Conservation (phyloP, 1,140 invertebrate genomes). For the Acromyrmex heyeri region DNA sequence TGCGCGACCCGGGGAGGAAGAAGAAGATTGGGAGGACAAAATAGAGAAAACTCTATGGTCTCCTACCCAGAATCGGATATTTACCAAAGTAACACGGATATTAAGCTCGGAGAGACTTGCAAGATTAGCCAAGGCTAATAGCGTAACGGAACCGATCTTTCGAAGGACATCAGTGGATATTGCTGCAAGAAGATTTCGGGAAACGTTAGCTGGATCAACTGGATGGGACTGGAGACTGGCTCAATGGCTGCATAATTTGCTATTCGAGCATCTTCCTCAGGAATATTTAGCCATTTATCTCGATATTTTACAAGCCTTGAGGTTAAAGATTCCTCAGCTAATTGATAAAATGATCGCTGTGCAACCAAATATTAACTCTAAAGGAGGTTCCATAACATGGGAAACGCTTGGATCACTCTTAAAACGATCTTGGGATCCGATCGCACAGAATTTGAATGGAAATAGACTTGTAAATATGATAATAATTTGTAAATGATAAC, state of each 20-base stretch:
- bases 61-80: conserved; percentile 89
- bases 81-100: conserved; percentile 89
- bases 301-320: conserved; percentile 93
- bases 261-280: conserved; percentile 91
- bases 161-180: conserved; percentile 91
- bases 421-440: conserved; percentile 93
- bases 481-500: conserved; percentile 25
- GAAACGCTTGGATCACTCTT: conserved; percentile 90
- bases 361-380: conserved; percentile 84
- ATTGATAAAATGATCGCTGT: conserved; percentile 91
- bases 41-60: conserved; percentile 90
- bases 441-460: conserved; percentile 86
- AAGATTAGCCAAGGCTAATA: conserved; percentile 88
- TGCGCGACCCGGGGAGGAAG: conserved; percentile 89
- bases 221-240: conserved; percentile 91
- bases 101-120: conserved; percentile 91
- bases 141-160: conserved; percentile 89
- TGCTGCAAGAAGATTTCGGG: conserved; percentile 90
- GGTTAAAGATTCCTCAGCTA: conserved; percentile 92
- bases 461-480: conserved; percentile 88
- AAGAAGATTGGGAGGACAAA: conserved; percentile 91
- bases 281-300: conserved; percentile 92
- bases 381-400: conserved; percentile 84
- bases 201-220: conserved; percentile 88
- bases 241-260: conserved; percentile 93